Percentiles rank a stretch among this genome's conserved stretches.
Conservation (phyloP, 2,888 invertebrate species). For the Himalopsyche anomala region DNA sequence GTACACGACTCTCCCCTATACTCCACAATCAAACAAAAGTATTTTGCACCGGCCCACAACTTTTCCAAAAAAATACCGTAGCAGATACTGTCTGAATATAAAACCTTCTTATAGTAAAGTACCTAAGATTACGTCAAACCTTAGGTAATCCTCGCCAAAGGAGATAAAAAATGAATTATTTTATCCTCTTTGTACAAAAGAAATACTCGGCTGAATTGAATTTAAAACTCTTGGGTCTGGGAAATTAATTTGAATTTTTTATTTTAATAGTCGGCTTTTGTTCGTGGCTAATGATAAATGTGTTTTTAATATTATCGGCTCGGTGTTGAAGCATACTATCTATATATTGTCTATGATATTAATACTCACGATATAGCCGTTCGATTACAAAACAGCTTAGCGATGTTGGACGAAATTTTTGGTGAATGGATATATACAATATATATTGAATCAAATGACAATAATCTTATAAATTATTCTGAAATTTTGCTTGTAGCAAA, state of each 20-base stretch:
- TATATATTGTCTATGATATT: too few species aligned
- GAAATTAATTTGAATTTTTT: not conserved
- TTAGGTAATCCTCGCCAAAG: not conserved
- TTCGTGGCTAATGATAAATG: not conserved
- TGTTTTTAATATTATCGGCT: not conserved
- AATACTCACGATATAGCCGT: too few species aligned
- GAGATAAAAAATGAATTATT: not conserved
- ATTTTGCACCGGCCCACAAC: not conserved
- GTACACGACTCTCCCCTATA: too few species aligned
- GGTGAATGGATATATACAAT: too few species aligned
- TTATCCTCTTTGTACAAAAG: not conserved
- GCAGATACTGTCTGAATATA: not conserved
- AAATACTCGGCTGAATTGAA: constrained; percentile 4
- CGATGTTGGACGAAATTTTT: too few species aligned
- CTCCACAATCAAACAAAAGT: too few species aligned
- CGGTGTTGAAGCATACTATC: too few species aligned
- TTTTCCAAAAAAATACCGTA: not conserved
- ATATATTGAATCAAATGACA: too few species aligned
- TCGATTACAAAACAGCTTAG: too few species aligned
- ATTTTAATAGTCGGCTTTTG: constrained; percentile 4
- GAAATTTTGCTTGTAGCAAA: too few species aligned
- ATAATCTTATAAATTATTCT: too few species aligned
- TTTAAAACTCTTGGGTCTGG: not conserved
- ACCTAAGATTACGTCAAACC: not conserved
- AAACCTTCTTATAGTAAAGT: not conserved